Conservation (phyloP, 53 echinoderm and acorn worm genomes). For the Henricia sp. region DNA sequence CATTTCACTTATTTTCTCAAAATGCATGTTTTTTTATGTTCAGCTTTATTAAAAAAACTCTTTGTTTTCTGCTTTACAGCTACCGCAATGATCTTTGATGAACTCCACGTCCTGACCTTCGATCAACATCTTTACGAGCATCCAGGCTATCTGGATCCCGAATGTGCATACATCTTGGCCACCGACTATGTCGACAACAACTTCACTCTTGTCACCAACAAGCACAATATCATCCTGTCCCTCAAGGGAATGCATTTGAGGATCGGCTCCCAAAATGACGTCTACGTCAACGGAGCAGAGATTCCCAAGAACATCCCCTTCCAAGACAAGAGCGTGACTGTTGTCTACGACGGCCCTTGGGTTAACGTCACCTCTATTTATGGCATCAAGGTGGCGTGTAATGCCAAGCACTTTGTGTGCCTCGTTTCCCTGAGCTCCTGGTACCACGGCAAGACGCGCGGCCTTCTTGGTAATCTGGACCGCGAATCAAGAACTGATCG, state of each 20-base stretch:
- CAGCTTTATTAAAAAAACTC: too few relatives aligned
- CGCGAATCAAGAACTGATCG: constrained; percentile 78
- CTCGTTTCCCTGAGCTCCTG: constrained; percentile 90
- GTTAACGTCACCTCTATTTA: constrained; percentile 82
- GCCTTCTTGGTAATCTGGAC: constrained; percentile 90
- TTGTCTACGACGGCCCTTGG: constrained; percentile 86
- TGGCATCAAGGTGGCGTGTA: constrained; percentile 80
- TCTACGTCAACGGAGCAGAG: constrained; percentile 71
- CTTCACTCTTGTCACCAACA: constrained; percentile 85
- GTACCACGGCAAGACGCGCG: constrained; percentile 97
- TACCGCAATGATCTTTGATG: constrained; percentile 85
- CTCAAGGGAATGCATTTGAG: constrained; percentile 62
- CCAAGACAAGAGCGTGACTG: constrained; percentile 65
- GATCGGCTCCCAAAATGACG: constrained; percentile 59
- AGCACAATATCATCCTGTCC: constrained; percentile 68
- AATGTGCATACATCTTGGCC: constrained; percentile 88
- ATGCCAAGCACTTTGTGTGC: constrained; percentile 75
- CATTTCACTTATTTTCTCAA: too few relatives aligned
- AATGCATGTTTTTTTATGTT: too few relatives aligned
- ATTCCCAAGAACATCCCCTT: constrained; percentile 70
- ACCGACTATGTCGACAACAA: constrained; percentile 93
- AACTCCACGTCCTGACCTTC: constrained; percentile 86
- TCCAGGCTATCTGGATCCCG: constrained; percentile 66
- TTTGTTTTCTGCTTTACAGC: constrained; percentile 47
- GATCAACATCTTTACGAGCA: constrained; percentile 86